Base-by-base conservation (phyloP, 2,797 vertebrate genomes). In the Helarctos malayanus region DNA sequence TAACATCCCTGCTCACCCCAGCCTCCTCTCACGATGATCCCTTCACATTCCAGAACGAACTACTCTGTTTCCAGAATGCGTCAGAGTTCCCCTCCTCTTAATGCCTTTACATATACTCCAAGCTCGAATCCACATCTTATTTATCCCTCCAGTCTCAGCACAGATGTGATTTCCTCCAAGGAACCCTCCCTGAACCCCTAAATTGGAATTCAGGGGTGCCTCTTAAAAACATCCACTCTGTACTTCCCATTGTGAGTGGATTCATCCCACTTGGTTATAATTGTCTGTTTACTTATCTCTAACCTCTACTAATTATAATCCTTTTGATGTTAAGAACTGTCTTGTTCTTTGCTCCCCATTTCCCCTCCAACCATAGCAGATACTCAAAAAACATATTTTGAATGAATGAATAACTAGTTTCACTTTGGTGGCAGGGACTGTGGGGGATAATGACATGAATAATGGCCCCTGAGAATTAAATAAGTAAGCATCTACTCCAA, bases 321-420 rank as follows among this genome's bases (percentile, higher is more conserved):
- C 23, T 11, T 84, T 87, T 52, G 65, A 87, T 95, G 11, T 56
- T 54, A 32, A 11, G 11, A 47, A 65, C 25, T 29, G 2, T 35
- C 52, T 49, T 71, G 12, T 59, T 82, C 27, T 90, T 80, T 76
- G 14, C 0, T 80, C 19, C 23, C 61, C 2, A 18, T 47, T 35
- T 21, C 27, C 8, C 3, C 10, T 1, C 0, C 38, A 4, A 68
- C n/a, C 18, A 1, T 12, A 59, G 76, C 32, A 65, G 35, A 32
- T 65, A 9, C 32, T 38, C 19, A 45, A 61, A 56, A 15, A 65
- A 63, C 13, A 11, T n/a, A 25, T 38, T 15, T 16, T 25, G 19
- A 92, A 54, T 57, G 35, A 94, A 12, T 84, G n/a, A 89, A 80
- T 80, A 61, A 54, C 29, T 4, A 68, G 14, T 80, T 91, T 96